These are phyloP conservation scores for Cyprinus carpio DNA, from an alignment of 2,113 vertebrate genomes.

Conservation along the genomic window DNA sequence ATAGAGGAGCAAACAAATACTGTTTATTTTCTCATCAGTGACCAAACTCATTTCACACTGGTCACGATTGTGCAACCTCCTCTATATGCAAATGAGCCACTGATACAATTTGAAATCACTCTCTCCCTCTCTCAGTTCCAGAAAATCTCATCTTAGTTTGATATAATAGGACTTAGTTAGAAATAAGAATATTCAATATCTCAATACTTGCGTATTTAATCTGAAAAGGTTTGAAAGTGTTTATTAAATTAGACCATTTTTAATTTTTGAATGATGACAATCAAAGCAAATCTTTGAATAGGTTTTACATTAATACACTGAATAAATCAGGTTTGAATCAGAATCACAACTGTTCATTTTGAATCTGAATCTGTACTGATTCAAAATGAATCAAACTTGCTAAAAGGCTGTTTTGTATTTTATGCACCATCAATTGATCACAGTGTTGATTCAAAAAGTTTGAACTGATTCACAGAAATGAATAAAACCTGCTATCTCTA, in stretches of 20 bases:
- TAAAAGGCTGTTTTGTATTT: no score
- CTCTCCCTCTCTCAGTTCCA: neutral
- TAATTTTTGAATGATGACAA: neutral
- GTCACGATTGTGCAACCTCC: constrained; percentile 28
- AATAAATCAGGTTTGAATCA: no score
- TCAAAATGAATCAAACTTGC: neutral
- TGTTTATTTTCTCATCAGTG: constrained; percentile 40
- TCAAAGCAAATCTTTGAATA: neutral
- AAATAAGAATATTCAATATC: neutral
- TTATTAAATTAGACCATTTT: neutral
- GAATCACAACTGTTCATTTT: neutral
- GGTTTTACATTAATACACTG: neutral
- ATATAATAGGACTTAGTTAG: neutral
- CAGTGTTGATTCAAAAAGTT: no score
- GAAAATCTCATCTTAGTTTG: neutral
- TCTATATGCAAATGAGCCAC: constrained; percentile 37
- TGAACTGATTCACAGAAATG: no score
- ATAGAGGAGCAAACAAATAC: neutral
- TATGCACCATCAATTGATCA: no score
- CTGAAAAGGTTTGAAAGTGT: neutral
- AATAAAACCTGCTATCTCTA: no score
- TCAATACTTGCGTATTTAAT: neutral
- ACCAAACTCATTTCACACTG: constrained; percentile 25
- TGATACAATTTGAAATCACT: constrained; percentile 12
- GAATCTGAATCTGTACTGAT: neutral